These are phyloP conservation scores for Pseudanteris insignis DNA, from an alignment of 2,888 invertebrate species.

Conservation along the genomic window DNA sequence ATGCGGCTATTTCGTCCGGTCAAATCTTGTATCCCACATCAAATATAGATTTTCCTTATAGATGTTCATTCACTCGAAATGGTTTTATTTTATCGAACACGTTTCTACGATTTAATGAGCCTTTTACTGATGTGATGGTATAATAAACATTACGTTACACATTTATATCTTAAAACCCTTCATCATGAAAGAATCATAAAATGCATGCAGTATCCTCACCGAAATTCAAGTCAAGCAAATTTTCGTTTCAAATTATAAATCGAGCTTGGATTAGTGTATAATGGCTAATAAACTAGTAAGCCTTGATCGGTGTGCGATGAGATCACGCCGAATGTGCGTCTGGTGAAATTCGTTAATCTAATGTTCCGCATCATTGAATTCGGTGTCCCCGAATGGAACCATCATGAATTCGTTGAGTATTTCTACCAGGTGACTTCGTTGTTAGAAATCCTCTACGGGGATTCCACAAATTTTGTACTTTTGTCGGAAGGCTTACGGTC, in stretches of 20 bases:
- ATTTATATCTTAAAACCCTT: too few species aligned
- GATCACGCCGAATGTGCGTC: slow-evolving; percentile 13
- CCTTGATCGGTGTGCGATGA: slow-evolving; percentile 2
- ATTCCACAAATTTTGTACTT: slow-evolving; percentile 23
- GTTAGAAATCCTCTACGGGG: slow-evolving; percentile 3
- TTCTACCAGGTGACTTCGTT: slow-evolving; percentile 6
- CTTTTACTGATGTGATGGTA: slow-evolving; percentile 10
- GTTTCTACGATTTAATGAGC: too few species aligned
- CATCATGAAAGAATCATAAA: too few species aligned
- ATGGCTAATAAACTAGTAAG: slow-evolving; percentile 15
- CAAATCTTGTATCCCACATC: slow-evolving; percentile 40
- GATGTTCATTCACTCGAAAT: too few species aligned
- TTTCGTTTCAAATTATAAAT: slow-evolving; percentile 1
- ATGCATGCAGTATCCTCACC: too few species aligned
- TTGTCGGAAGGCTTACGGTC: too few species aligned
- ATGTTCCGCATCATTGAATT: slow-evolving; percentile 15
- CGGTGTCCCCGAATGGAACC: slow-evolving; percentile 3
- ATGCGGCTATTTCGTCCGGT: slow-evolving; percentile 39
- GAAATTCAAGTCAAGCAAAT: neutral
- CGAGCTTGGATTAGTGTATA: slow-evolving; percentile 1
- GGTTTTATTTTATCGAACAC: too few species aligned
- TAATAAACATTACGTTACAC: too few species aligned
- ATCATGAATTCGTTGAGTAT: slow-evolving; percentile 14
- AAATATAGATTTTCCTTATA: neutral
- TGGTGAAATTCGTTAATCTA: slow-evolving; percentile 21